Conservation (phyloP, 1,140 invertebrate genomes). For the Drosophila oshimai region DNA sequence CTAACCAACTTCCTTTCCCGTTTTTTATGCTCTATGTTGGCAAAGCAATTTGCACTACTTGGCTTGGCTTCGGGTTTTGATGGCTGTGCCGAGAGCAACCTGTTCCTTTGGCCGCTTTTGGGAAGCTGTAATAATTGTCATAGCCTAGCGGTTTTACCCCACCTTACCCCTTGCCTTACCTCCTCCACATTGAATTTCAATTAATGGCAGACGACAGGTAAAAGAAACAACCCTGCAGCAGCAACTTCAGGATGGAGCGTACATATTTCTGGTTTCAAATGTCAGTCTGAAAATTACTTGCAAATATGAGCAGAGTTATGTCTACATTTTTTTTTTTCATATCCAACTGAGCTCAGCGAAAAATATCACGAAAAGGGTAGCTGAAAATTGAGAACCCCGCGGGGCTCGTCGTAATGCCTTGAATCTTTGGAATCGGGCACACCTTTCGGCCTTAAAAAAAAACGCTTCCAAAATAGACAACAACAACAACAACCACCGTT, state of each 20-base stretch:
- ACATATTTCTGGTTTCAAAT: conserved; percentile 71
- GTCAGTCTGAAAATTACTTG: conserved; percentile 44
- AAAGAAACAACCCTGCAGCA: conserved; percentile 30
- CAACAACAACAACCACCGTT: conserved; percentile 46
- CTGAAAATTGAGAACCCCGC: conserved; percentile 23
- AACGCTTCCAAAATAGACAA: conserved; percentile 67
- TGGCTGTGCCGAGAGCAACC: conserved; percentile 35
- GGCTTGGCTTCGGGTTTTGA: background rate
- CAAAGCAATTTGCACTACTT: conserved; percentile 66
- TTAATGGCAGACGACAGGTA: conserved; percentile 52
- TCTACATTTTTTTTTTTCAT: conserved; percentile 16
- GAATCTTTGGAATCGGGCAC: conserved; percentile 54
- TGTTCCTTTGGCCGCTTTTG: conserved; percentile 34
- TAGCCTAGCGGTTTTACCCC: conserved; percentile 55
- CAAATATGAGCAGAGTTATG: conserved; percentile 51
- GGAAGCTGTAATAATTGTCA: conserved; percentile 64
- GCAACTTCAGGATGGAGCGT: conserved; percentile 15
- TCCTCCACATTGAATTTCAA: conserved; percentile 72
- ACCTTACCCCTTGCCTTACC: background rate
- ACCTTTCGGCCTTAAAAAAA: conserved; percentile 55
- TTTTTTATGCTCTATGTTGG: conserved; percentile 55
- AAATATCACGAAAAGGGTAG: conserved; percentile 22
- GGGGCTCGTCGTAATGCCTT: conserved; percentile 41
- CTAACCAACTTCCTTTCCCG: conserved; percentile 6
- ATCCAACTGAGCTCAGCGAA: conserved; percentile 19